phyloP scores from a whole-genome alignment of 2,888 invertebrate genomes.

The Coleophora deauratella region DNA sequence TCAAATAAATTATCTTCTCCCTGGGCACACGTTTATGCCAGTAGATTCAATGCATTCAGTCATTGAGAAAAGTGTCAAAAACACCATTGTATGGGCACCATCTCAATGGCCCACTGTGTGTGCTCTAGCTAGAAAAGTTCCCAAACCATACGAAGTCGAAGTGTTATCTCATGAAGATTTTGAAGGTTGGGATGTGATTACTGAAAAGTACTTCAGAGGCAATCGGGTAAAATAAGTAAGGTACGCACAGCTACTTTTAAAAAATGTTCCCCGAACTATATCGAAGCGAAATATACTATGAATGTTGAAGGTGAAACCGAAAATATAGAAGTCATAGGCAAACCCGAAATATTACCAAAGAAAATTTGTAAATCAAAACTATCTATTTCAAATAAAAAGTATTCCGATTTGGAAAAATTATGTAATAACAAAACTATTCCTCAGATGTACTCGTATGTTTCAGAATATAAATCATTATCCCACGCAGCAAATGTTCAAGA shows the following conservation, averaged over 20 bases:
- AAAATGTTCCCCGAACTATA: slow-evolving; percentile 3
- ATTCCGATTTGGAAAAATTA: no score
- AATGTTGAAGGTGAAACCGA: neutral
- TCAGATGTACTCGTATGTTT: no score
- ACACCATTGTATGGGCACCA: slow-evolving; percentile 24
- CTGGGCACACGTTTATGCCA: slow-evolving; percentile 35
- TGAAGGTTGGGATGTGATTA: slow-evolving; percentile 3
- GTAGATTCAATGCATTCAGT: slow-evolving; percentile 28
- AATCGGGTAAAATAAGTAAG: slow-evolving; percentile 11
- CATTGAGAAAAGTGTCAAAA: slow-evolving; percentile 21
- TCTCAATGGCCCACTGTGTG: slow-evolving; percentile 28
- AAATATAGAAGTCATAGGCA: neutral
- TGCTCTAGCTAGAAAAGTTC: slow-evolving; percentile 17
- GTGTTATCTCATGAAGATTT: slow-evolving; percentile 3
- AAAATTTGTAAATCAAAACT: no score
- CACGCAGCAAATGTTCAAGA: no score
- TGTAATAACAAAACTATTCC: no score
- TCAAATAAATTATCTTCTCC: slow-evolving; percentile 20
- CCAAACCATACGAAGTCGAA: slow-evolving; percentile 13
- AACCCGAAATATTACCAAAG: no score
- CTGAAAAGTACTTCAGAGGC: slow-evolving; percentile 9
- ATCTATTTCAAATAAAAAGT: no score
- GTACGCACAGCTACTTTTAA: slow-evolving; percentile 5
- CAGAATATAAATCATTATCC: no score
- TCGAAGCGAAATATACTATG: slow-evolving; percentile 4